phyloP scores from a whole-genome alignment of 2,888 invertebrate genomes.

The Drosophila merina region DNA sequence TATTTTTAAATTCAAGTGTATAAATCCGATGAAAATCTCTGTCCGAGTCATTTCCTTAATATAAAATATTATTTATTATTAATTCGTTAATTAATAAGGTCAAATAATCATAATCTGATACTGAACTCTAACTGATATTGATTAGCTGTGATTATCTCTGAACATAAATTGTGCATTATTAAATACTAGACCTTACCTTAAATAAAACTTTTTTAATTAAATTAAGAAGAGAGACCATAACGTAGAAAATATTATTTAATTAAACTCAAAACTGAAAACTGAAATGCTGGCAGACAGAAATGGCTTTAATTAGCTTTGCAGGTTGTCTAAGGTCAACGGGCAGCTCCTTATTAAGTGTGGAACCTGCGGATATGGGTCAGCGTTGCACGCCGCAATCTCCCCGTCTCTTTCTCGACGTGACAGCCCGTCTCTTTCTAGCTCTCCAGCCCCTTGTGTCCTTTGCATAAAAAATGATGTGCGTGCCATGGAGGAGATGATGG shows the following conservation, averaged over 20 bases:
- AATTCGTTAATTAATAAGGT: no score
- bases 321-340: constrained; percentile 66
- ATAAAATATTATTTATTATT: neutral
- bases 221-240: no score
- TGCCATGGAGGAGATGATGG: constrained; percentile 29
- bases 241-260: no score
- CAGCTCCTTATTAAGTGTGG: constrained; percentile 48
- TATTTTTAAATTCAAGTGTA: constrained; percentile 2
- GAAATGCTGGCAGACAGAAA: neutral
- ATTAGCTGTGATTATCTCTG: no score
- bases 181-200: no score
- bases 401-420: neutral
- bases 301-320: constrained; percentile 60
- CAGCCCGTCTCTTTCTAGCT: constrained; percentile 8
- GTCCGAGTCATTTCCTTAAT: constrained; percentile 6
- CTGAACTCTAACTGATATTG: no score
- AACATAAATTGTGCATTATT: no score
- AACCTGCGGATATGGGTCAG: constrained; percentile 62
- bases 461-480: constrained; percentile 71
- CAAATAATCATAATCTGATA: no score
- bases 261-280: no score
- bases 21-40: constrained; percentile 29
- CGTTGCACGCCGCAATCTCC: constrained; percentile 12
- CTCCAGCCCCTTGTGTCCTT: constrained; percentile 12
- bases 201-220: no score